These are phyloP conservation scores for Drosophila antonietae DNA, from an alignment of 2,888 invertebrate genomes.

Conservation along the genomic window DNA sequence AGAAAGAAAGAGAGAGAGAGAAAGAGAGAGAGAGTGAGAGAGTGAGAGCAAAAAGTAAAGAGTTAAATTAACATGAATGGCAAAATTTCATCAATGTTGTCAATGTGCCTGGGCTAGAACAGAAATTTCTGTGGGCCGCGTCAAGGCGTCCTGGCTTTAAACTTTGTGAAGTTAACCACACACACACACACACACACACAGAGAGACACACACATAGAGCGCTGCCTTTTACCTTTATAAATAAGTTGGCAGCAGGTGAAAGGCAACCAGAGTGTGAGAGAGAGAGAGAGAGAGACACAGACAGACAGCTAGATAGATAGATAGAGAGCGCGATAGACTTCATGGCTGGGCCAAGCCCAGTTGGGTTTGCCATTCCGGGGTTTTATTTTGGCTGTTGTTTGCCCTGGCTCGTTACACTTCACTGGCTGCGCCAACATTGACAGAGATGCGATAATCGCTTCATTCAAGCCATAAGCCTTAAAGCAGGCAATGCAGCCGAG, in stretches of 20 bases:
- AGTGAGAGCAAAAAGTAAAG: not conserved
- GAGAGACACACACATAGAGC: conserved; percentile 5
- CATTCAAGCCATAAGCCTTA: conserved; percentile 72
- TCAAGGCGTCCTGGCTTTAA: conserved; percentile 26
- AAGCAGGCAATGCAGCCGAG: conserved; percentile 42
- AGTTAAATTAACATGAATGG: conserved; percentile 36
- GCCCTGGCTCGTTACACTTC: conserved; percentile 60
- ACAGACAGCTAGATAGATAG: not conserved
- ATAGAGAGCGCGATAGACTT: not conserved
- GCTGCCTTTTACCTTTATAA: conserved; percentile 46
- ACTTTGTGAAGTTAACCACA: conserved; percentile 56
- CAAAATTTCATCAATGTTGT: conserved; percentile 44
- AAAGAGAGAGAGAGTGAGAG: not conserved
- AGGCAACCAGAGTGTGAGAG: not conserved
- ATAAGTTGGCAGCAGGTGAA: conserved; percentile 29
- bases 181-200: conserved; percentile 11
- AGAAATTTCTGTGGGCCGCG: conserved; percentile 22
- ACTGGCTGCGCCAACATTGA: conserved; percentile 64
- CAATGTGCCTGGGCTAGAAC: conserved; percentile 35
- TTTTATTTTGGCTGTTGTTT: conserved; percentile 57
- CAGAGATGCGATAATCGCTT: conserved; percentile 81
- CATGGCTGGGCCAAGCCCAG: conserved; percentile 23
- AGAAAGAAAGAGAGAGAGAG: conserved; percentile 1
- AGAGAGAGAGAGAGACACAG: not conserved
- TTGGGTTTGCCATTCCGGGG: conserved; percentile 10